phyloP scores from a whole-genome alignment of 2,888 invertebrate genomes.

The Heteromurus nitidus region DNA sequence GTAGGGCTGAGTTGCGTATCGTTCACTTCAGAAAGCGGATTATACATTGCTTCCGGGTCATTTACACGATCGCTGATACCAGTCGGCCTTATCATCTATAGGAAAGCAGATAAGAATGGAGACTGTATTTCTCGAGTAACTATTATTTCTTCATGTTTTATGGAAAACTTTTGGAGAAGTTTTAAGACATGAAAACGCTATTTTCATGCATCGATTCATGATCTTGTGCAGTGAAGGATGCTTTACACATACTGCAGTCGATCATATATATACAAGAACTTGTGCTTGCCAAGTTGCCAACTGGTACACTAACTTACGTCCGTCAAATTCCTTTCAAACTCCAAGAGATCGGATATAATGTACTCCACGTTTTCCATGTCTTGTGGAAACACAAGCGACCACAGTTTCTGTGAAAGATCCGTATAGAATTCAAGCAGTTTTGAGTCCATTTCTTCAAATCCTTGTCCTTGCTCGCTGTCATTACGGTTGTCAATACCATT shows the following conservation, averaged over 20 bases:
- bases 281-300: background rate
- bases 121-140: too few species aligned
- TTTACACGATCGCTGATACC: background rate
- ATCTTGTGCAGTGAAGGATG: background rate
- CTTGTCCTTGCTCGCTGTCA: background rate
- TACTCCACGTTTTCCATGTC: conserved; percentile 75
- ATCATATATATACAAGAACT: background rate
- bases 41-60: conserved; percentile 30
- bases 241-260: background rate
- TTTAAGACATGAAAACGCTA: background rate
- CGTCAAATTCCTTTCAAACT: conserved; percentile 80
- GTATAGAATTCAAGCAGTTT: conserved; percentile 55
- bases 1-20: conserved; percentile 15
- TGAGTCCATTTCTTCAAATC: background rate
- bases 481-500: background rate
- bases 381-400: conserved; percentile 58
- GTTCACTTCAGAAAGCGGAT: conserved; percentile 26
- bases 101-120: too few species aligned
- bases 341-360: conserved; percentile 80
- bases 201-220: background rate
- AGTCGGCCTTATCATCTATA: too few species aligned
- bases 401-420: conserved; percentile 51
- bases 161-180: background rate
- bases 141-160: too few species aligned
- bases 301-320: conserved; percentile 78